These are phyloP conservation scores for Caenorhabditis uteleia DNA, from an alignment of 2,888 invertebrate species.

Conservation along the genomic window DNA sequence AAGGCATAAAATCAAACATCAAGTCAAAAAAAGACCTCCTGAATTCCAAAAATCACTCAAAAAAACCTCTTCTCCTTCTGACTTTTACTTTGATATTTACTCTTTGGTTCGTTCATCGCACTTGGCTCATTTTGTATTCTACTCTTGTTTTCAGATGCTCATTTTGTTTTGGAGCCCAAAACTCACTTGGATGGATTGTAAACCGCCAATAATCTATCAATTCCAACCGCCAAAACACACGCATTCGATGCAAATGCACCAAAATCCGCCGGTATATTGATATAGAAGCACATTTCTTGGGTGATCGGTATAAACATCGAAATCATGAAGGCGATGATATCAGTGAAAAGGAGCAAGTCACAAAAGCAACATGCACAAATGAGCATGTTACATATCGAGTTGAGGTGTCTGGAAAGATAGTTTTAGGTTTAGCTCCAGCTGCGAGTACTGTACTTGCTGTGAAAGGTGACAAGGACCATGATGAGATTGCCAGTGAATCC, in stretches of 20 bases:
- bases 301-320: constrained; percentile 19
- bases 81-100: no score
- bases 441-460: constrained; percentile 34
- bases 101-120: no score
- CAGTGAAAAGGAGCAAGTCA: constrained; percentile 29
- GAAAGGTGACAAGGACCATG: constrained; percentile 30
- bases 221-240: constrained; percentile 4
- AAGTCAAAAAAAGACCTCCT: no score
- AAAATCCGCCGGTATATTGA: constrained; percentile 6
- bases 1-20: no score
- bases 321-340: constrained; percentile 29
- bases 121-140: no score
- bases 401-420: constrained; percentile 12
- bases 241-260: constrained; percentile 1
- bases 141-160: background rate
- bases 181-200: no score
- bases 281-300: constrained; percentile 15
- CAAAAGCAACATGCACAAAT: constrained; percentile 29
- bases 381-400: constrained; percentile 31
- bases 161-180: background rate
- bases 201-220: constrained; percentile 15
- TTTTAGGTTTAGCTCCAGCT: background rate
- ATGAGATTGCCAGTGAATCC: constrained; percentile 33
- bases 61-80: no score
- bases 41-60: no score